Base-by-base conservation (phyloP, 2,888 invertebrate genomes). In the Notodonta dromedarius region DNA sequence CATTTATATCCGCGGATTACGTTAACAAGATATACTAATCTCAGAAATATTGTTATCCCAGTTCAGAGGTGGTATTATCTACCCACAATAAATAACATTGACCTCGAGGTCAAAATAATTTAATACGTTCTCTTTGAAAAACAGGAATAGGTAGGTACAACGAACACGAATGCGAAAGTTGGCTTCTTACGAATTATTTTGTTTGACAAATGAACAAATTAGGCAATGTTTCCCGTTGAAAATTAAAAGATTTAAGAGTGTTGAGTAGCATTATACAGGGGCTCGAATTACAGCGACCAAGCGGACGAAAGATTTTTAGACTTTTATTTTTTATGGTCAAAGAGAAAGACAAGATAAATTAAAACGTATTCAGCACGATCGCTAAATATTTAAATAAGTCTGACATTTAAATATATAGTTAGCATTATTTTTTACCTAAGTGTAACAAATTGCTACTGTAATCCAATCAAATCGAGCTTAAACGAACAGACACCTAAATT, bases 21-120 rank as follows among this genome's bases (percentile, higher is more conserved):
- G 62, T 64, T 71, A 73, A 70, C 67, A 65, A 74, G 44, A 44
- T 14, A 44, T 59, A 70, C 70, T 67, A 73, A 77, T 73, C 69
- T 69, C 60, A 63, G 68, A 74, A 66, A 77, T 77, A 77, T 78
- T 80, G 70, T 78, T 73, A 67, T 65, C 64, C 63, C 42, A 63
- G 71, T 62, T 73, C 75, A 78, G 64, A 78, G 71, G 71, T 68
- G 66, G 57, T 58, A 62, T 71, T 66, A 69, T 70, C 65, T 70
- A 70, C 69, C 63, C 67, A 62, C 66, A 76, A 85, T 87, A 86
- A 86, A 87, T 86, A 82, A 81, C 73, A 66, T 62, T 69, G 84
- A 86, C 80, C 86, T 65, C 64, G 65, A 65, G 85, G 84, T 86
- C 80, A 77, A 79, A 77, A 80, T 80, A 74, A 82, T 82, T 82